A percentile compares a stretch with the other conserved stretches of the same genome.
Evolutionary conservation across 92 coral and sea anemone species (phyloP).

Genomic region (Porites lobata): DNA sequence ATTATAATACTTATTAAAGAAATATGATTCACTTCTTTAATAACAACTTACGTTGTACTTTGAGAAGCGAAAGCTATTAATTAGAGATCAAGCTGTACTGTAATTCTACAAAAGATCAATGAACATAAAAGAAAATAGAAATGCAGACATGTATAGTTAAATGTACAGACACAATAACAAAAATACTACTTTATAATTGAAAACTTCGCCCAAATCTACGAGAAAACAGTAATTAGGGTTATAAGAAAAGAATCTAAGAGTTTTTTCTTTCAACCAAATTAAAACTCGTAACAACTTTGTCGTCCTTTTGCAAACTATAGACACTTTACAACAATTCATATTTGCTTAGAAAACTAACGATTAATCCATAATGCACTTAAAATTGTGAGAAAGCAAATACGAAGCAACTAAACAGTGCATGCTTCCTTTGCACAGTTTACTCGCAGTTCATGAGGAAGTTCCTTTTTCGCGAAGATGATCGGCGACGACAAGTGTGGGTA

Average conservation of each 20-base stretch:
- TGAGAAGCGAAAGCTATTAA: neutral
- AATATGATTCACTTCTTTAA: neutral
- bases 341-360: constrained; percentile 38
- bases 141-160: neutral
- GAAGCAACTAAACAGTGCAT: neutral
- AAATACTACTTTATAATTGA: constrained; percentile 8
- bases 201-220: neutral
- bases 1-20: too few species aligned
- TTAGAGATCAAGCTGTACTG: neutral
- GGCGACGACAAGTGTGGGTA: constrained; percentile 5
- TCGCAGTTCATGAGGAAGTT: constrained; percentile 3
- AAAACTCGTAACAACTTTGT: constrained; percentile 6
- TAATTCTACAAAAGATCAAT: neutral
- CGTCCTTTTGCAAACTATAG: neutral
- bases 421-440: neutral
- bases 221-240: constrained; percentile 15
- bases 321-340: neutral
- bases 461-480: neutral
- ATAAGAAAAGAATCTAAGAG: constrained; percentile 8
- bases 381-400: constrained; percentile 23
- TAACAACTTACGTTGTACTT: neutral
- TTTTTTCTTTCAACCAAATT: constrained; percentile 1
- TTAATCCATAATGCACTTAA: constrained; percentile 42
- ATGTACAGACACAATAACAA: constrained; percentile 20
- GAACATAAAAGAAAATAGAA: neutral